Evolutionary conservation across 23 tunicate species (phyloP).

Genomic region (Ascidia mentula): DNA sequence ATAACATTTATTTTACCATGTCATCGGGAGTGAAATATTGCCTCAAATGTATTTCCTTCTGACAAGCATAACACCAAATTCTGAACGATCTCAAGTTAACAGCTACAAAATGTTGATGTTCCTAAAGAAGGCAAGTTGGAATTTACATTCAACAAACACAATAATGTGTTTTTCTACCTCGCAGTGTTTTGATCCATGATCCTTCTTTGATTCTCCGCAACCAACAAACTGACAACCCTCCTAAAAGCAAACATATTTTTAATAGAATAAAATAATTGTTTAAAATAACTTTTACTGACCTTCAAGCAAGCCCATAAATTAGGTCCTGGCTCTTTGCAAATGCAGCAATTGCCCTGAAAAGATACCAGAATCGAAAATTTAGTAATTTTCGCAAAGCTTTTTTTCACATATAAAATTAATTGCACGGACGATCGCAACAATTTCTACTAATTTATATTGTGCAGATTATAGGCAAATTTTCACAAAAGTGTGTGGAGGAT

Average conservation of each 20-base stretch:
- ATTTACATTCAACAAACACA: background rate
- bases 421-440: no score
- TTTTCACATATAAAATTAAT: no score
- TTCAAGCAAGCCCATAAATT: slow-evolving; percentile 42
- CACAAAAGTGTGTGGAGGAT: no score
- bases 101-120: slow-evolving; percentile 47
- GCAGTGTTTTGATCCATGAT: slow-evolving; percentile 63
- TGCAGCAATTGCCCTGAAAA: slow-evolving; percentile 22
- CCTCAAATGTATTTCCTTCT: slow-evolving; percentile 43
- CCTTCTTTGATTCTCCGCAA: slow-evolving; percentile 50
- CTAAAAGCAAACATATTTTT: slow-evolving; percentile 24
- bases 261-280: background rate
- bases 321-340: slow-evolving; percentile 19
- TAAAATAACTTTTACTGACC: slow-evolving; percentile 7
- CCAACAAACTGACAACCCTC: slow-evolving; percentile 69
- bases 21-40: slow-evolving; percentile 35
- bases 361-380: no score
- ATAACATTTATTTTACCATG: slow-evolving; percentile 46
- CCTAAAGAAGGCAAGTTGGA: slow-evolving; percentile 20
- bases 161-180: slow-evolving; percentile 29
- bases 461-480: no score
- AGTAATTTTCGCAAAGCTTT: no score
- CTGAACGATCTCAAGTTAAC: slow-evolving; percentile 63
- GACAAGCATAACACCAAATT: slow-evolving; percentile 66
- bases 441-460: no score